These are phyloP conservation scores for Antedon mediterranea DNA, from an alignment of 53 echinoderm and acorn worm genomes.

Conservation along the genomic window DNA sequence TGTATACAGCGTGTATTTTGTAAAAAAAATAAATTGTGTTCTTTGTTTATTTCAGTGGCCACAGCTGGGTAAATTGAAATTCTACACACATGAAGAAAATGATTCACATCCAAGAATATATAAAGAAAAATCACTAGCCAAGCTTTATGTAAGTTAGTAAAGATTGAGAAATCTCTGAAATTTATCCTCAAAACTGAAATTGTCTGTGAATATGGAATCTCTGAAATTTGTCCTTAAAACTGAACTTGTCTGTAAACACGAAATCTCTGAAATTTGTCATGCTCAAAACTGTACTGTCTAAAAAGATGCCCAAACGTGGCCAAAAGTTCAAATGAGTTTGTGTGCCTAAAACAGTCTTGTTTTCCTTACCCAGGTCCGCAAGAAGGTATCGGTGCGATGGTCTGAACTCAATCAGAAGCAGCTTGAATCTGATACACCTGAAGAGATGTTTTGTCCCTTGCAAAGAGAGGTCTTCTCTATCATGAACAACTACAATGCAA, in stretches of 20 bases:
- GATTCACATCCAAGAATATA: background rate
- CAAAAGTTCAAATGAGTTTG: no score
- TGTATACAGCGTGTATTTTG: no score
- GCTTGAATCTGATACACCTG: background rate
- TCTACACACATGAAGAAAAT: slow-evolving; percentile 9
- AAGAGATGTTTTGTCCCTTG: slow-evolving; percentile 29
- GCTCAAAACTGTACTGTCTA: no score
- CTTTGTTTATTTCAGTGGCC: slow-evolving; percentile 37
- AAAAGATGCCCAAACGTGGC: no score
- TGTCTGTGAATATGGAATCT: no score
- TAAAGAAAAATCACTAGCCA: slow-evolving; percentile 12
- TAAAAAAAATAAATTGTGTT: no score
- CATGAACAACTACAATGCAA: slow-evolving; percentile 69
- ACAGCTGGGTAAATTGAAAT: slow-evolving; percentile 19
- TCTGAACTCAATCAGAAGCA: slow-evolving; percentile 22
- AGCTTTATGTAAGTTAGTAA: slow-evolving; percentile 24
- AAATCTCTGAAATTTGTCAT: no score
- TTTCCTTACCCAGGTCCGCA: slow-evolving; percentile 35
- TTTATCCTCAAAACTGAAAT: no score
- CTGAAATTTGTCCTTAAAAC: no score
- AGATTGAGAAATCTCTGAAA: no score
- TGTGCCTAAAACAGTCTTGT: no score
- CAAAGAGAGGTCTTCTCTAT: slow-evolving; percentile 78
- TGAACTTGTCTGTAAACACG: no score
- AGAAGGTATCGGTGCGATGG: slow-evolving; percentile 61